Evolutionary conservation across 1,140 invertebrate genomes (phyloP).

Genomic region (Philopotamus ludificatus): DNA sequence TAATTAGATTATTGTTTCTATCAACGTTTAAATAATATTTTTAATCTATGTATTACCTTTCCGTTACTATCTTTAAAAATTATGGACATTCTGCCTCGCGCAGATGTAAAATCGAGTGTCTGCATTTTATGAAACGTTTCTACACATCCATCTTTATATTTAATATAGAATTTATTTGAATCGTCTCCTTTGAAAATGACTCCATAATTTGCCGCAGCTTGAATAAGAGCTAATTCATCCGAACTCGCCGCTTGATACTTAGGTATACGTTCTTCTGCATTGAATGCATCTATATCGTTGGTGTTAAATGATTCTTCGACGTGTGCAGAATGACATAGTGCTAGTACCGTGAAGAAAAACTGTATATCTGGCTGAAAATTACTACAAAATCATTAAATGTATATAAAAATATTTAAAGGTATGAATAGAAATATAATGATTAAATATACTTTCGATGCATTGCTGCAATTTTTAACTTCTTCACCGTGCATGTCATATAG

Average conservation of each 20-base stretch:
- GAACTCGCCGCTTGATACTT: constrained; percentile 71
- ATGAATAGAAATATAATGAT: too few species aligned
- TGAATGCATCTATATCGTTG: too few species aligned
- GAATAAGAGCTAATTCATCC: constrained; percentile 83
- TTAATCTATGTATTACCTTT: constrained; percentile 71
- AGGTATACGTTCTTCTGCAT: constrained; percentile 1
- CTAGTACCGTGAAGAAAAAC: constrained; percentile 72
- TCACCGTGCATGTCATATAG: too few species aligned
- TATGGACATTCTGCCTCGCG: constrained; percentile 92
- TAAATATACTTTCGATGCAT: too few species aligned
- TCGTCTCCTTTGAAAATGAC: constrained; percentile 67
- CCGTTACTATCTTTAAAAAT: constrained; percentile 76
- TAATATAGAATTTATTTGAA: constrained; percentile 55
- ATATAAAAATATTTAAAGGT: too few species aligned
- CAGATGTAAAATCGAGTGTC: constrained; percentile 93
- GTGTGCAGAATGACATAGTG: constrained; percentile 78
- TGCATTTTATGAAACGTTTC: constrained; percentile 86
- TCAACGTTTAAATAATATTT: too few species aligned
- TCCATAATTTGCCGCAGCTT: constrained; percentile 72
- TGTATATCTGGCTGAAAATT: constrained; percentile 64
- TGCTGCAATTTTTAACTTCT: too few species aligned
- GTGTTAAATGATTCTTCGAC: constrained; percentile 48
- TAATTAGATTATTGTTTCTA: too few species aligned
- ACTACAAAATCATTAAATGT: constrained; percentile 33
- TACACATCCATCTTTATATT: constrained; percentile 56